Conservation (phyloP, 1,140 invertebrate genomes). For the Bombus haemorrhoidalis region DNA sequence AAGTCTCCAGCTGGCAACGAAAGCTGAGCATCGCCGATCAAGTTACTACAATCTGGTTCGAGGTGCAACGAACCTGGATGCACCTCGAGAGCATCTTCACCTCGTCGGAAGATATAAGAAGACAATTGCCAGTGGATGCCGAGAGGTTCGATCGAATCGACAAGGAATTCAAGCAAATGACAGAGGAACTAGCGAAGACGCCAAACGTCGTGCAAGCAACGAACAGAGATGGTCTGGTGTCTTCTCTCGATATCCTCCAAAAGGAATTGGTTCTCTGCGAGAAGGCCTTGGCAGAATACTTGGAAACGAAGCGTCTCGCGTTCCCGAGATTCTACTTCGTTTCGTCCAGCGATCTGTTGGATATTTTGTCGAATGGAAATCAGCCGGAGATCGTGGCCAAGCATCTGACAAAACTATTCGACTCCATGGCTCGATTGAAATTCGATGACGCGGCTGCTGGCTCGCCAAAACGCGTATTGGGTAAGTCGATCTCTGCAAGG, state of each 20-base stretch:
- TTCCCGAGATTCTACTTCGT: slow-evolving; percentile 99
- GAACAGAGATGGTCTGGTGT: slow-evolving; percentile 91
- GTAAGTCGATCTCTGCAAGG: slow-evolving; percentile 51
- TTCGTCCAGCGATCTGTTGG: slow-evolving; percentile 97
- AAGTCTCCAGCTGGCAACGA: slow-evolving; percentile 97
- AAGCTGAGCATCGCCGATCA: slow-evolving; percentile 97
- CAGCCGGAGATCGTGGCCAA: slow-evolving; percentile 92
- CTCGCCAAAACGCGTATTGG: slow-evolving; percentile 66
- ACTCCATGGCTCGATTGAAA: slow-evolving; percentile 95
- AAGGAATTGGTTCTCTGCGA: slow-evolving; percentile 95
- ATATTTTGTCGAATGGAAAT: slow-evolving; percentile 98
- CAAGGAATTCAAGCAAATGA: slow-evolving; percentile 92
- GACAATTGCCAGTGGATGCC: slow-evolving; percentile 96
- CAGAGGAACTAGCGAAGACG: slow-evolving; percentile 88
- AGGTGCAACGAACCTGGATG: slow-evolving; percentile 98
- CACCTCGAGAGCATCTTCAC: slow-evolving; percentile 99
- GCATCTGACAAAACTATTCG: slow-evolving; percentile 97
- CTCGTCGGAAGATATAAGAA: slow-evolving; percentile 98
- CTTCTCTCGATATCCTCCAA: slow-evolving; percentile 91
- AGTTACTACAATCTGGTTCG: slow-evolving; percentile 96
- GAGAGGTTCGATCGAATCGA: slow-evolving; percentile 96
- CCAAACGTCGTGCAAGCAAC: slow-evolving; percentile 95
- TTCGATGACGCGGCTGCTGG: slow-evolving; percentile 85
- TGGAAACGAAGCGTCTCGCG: slow-evolving; percentile 98
- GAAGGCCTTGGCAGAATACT: slow-evolving; percentile 97